A percentile compares a stretch with the other conserved stretches of the same genome.
phyloP scores from a whole-genome alignment of 1,140 invertebrate genomes.

The Neodiprion pinetum region DNA sequence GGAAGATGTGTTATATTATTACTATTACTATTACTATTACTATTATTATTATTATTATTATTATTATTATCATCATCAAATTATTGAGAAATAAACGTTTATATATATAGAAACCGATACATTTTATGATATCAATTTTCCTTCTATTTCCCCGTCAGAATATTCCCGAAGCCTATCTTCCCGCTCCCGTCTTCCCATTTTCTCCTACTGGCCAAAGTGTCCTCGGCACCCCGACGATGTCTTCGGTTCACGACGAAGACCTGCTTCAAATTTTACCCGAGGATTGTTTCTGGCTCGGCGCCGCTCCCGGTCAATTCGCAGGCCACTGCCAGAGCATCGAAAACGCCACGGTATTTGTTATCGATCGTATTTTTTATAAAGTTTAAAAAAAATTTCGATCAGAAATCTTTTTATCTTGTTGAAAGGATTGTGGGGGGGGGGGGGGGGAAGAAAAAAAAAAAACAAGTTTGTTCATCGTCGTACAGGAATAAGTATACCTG shows the following conservation, averaged over 20 bases:
- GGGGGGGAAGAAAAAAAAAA: no score
- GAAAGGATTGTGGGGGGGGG: no score
- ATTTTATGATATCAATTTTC: background rate
- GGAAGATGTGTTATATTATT: no score
- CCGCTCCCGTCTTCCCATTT: conserved; percentile 46
- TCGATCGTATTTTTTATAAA: background rate
- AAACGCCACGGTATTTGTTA: conserved; percentile 23
- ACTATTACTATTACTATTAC: no score
- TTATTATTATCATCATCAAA: background rate
- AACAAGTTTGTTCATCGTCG: no score
- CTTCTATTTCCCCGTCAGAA: conserved; percentile 37
- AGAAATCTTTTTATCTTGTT: no score
- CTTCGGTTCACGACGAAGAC: conserved; percentile 25
- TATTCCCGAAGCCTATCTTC: conserved; percentile 43
- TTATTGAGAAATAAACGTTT: conserved; percentile 40
- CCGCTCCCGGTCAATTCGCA: conserved; percentile 24
- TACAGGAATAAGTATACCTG: no score
- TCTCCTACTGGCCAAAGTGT: conserved; percentile 29
- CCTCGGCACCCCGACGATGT: conserved; percentile 16
- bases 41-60: no score
- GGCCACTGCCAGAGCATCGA: conserved; percentile 28
- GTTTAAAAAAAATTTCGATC: no score
- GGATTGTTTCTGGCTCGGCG: conserved; percentile 40
- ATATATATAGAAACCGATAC: conserved; percentile 34
- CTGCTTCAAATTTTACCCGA: conserved; percentile 34